These are phyloP conservation scores for Eupithecia dodoneata DNA, from an alignment of 2,888 invertebrate genomes.

Conservation along the genomic window DNA sequence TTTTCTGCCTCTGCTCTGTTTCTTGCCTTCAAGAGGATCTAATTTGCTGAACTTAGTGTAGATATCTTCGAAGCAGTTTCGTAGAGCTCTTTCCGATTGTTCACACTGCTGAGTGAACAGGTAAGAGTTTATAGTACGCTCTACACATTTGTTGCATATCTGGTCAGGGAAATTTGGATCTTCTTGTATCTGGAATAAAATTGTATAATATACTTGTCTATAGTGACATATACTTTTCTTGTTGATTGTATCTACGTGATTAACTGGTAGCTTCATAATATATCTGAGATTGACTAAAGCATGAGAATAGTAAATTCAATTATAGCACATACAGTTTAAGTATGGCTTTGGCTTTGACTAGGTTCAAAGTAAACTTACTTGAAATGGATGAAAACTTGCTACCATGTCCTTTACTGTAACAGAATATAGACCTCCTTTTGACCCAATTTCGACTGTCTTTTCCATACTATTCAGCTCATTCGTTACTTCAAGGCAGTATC, in stretches of 20 bases:
- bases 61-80: constrained; percentile 73
- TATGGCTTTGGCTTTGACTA: neutral
- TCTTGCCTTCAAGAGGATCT: constrained; percentile 68
- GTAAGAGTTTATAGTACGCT: constrained; percentile 66
- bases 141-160: constrained; percentile 69
- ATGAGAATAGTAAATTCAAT: neutral
- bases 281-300: neutral
- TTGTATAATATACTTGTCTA: too few relatives aligned
- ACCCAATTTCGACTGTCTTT: constrained; percentile 65
- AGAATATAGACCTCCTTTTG: constrained; percentile 61
- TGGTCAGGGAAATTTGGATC: constrained; percentile 69
- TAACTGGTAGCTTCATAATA: neutral
- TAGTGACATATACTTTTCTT: neutral
- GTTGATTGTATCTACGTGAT: neutral
- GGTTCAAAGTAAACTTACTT: constrained; percentile 57
- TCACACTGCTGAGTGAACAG: constrained; percentile 76
- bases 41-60: constrained; percentile 70
- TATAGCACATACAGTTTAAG: neutral
- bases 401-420: constrained; percentile 72
- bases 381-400: constrained; percentile 72
- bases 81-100: constrained; percentile 65
- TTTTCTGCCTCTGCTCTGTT: constrained; percentile 61
- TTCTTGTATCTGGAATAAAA: constrained; percentile 52
- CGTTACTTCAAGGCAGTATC: constrained; percentile 67
- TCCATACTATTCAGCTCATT: constrained; percentile 65